Base-by-base conservation (phyloP, 2,113 vertebrate genomes). In the Zapornia atra region DNA sequence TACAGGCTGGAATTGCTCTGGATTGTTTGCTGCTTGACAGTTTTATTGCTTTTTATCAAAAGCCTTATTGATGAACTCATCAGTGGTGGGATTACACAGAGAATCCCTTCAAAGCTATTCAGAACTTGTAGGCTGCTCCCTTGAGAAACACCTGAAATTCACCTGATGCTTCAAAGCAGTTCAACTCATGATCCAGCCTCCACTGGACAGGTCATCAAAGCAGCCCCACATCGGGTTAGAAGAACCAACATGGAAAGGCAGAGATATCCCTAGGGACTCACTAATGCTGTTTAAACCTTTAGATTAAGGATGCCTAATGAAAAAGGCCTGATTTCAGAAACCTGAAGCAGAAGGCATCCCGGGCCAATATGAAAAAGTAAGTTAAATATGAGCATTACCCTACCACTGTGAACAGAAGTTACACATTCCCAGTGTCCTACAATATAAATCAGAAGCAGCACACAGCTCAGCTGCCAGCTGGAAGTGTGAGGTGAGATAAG, bases 41-140 rank as follows among this genome's bases (percentile, higher is more conserved):
- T 73, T 94, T 70, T 81, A 96, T 63, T 86, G 68, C 16, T 81
- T 96, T 82, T 95, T 90, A 90, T 86, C 68, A 78, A 53, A 68
- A 86, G 38, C 42, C 42, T 77, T 90, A 90, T 50, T 82, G 87
- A 94, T 51, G n/a, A 92, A 88, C 68, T 78, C 64, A 73, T 70
- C 68, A 60, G 51, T 1, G 8, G 61, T 34, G 21, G 56, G 81
- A 83, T 88, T 86, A 88, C 8, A 6, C 14, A 70, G 70, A 94
- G 65, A 84, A 65, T 33, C 56, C n/a, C 24, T 69, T n/a, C 33
- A 53, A 81, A 90, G 36, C 53, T 71, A 15, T 57, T 48, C 60
- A 90, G 53, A 82, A 21, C 25, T 64, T 28, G 42, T 46, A 1
- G 3, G 38, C 12, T 66, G 91, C 78, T 86, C 51, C 42, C 42